A percentile compares a stretch with the other conserved stretches of the same genome.
phyloP scores from a whole-genome alignment of 1,140 invertebrate species.

The Pseudomyrmex pallidus region DNA sequence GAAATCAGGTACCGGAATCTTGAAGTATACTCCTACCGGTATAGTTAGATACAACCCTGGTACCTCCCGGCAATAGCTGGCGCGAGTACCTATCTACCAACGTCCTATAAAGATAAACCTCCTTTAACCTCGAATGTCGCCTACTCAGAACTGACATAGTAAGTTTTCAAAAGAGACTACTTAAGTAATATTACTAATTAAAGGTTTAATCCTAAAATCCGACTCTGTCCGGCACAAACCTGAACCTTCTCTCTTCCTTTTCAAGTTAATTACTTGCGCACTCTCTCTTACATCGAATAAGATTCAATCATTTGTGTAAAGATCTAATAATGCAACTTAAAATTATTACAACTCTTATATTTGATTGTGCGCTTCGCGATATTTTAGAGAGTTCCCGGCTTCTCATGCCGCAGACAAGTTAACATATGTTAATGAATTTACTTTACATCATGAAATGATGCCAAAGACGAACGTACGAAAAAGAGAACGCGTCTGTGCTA shows the following conservation, averaged over 20 bases:
- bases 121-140: neutral
- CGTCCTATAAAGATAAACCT: slow-evolving; percentile 16
- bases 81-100: neutral
- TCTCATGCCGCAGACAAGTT: neutral
- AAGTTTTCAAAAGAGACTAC: neutral
- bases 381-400: too few relatives aligned
- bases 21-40: neutral
- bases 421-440: neutral
- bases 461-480: neutral
- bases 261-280: neutral
- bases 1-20: slow-evolving; percentile 14
- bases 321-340: neutral
- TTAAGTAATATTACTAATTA: slow-evolving; percentile 2
- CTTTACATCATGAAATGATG: neutral
- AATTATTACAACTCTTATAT: neutral
- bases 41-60: neutral
- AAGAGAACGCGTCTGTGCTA: slow-evolving; percentile 32
- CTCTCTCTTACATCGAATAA: neutral
- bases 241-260: neutral
- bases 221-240: neutral
- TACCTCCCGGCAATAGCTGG: neutral
- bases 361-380: neutral
- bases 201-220: neutral
- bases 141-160: neutral
- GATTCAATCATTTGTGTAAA: neutral